Evolutionary conservation across 2,797 vertebrate species (phyloP), one percentile per base, ranked within the genome.

Genomic region (Characodon lateralis): DNA sequence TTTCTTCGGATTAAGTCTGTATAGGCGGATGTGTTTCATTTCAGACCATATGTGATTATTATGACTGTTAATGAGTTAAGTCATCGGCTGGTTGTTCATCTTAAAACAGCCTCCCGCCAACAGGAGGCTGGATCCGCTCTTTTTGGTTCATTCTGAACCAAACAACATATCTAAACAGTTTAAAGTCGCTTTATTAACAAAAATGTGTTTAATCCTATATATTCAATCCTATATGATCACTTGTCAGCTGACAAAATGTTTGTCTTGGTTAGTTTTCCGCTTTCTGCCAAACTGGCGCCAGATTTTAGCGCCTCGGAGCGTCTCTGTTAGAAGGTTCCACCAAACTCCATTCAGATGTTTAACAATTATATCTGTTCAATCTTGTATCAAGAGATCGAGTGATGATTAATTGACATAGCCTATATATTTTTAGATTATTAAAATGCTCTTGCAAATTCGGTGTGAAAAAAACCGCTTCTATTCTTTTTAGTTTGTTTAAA

Each of bases 251-350:
- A 13, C 20, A 8, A 0, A 0, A 0, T 35, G 1, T 26, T 48
- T 59, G 31, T 16, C 0, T 5, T 3, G 12, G 6, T 46, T 51
- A 1, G 2, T 5, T 7, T 41, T 5, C 12, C 0, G 4, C 13
- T 84, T 74, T 75, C 26, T 24, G 10, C 8, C 51, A 88, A 92
- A 78, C 78, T 92, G 92, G 91, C 92, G 91, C 92, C 91, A 94
- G 84, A 80, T 93, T 93, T 89, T 14, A 85, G 85, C 84, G 84
- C 84, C 85, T 71, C 41, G 0, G 50, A 46, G 51, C 2, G 4
- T 71, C 78, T 72, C 73, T 75, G 61, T 71, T 31, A 14, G 5
- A 24, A 20, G 24, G 1, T 3, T 6, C 0, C 16, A 74, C 80
- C 70, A 39, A 71, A 78, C 28, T 12, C 46, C 55, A 2, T 74